Percentiles rank a stretch among this genome's conserved stretches.
phyloP scores from a whole-genome alignment of 2,113 vertebrate genomes.

The Malurus cyaneus region DNA sequence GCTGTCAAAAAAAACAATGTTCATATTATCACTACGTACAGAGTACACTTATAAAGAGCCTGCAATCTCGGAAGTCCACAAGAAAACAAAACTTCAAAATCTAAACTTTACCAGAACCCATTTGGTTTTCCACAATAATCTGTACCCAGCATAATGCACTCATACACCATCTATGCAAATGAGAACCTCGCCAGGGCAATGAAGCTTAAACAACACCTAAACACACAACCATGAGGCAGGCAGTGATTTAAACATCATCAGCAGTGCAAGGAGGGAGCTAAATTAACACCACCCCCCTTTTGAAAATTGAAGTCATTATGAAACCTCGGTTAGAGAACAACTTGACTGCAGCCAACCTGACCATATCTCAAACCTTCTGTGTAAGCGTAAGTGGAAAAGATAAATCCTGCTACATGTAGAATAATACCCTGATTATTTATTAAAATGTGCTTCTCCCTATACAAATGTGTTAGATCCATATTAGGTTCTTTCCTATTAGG shows the following conservation, averaged over 20 bases:
- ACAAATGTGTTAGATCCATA: conserved; percentile 6
- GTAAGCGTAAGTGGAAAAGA: neutral
- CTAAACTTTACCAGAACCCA: neutral
- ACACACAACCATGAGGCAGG: neutral
- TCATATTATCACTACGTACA: neutral
- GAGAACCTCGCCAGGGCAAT: neutral
- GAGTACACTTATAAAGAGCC: neutral
- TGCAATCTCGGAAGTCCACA: neutral
- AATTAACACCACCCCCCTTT: conserved; percentile 4
- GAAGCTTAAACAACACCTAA: conserved; percentile 22
- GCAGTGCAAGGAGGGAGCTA: neutral
- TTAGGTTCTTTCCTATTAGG: conserved; percentile 55
- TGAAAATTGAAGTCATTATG: conserved; percentile 28
- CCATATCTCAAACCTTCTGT: conserved; percentile 17
- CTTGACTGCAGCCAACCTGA: neutral
- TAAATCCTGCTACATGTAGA: conserved; percentile 16
- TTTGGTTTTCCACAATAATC: neutral
- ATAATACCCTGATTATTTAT: conserved; percentile 41
- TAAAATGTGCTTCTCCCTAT: conserved; percentile 26
- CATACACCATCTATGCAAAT: neutral
- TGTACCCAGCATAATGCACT: neutral
- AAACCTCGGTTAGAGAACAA: neutral
- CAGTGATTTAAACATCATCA: neutral
- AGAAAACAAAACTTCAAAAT: neutral
- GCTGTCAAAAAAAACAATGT: neutral